Evolutionary conservation across 2,113 vertebrate genomes (phyloP), one percentile per base, ranked within the genome.

Genomic region (Actinemys pallida): DNA sequence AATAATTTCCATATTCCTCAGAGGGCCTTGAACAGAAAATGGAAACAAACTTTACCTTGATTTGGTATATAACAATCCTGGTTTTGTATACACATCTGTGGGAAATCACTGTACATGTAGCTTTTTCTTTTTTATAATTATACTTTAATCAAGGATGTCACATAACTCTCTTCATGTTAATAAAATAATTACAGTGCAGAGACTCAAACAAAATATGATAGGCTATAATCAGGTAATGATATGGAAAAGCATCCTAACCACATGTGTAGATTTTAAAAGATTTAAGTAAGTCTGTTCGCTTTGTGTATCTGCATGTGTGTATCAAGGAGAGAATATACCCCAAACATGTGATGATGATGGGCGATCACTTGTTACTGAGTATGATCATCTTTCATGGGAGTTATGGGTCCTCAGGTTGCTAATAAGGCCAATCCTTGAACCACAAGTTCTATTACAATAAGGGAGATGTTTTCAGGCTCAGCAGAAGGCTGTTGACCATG

Each of bases 151-250:
- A 35, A 89, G 56, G 62, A 20, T 56, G 22, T 49, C 54, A 42
- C 79, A 89, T 57, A 42, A 9, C 2, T 45, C 35, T 39, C 65
- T 91, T 86, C 50, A 19, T 90, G 76, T 16, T 25, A 59, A 8
- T 59, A 65, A 79, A n/a, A 29, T 83, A 42, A 0, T 0, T 80
- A 19, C 31, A 49, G 47, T 54, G 5, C 35, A 85, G 80, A 79
- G 54, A 90, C 57, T 75, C 4, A 27, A 69, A 93, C 42, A 76
- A 27, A 78, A 47, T 78, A 47, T 13, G 24, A 27, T 25, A 76
- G 75, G 22, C 42, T 45, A 10, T 27, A 45, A 76, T 45, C 75
- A 25, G n/a, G n/a, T 76, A 76, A 65, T 85, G 50, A 49, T 72
- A 89, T 83, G 65, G 87, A 35, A 59, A 9, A 59, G 54, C 14